phyloP scores from a whole-genome alignment of 2,113 vertebrate species.

The Corvus hawaiiensis region DNA sequence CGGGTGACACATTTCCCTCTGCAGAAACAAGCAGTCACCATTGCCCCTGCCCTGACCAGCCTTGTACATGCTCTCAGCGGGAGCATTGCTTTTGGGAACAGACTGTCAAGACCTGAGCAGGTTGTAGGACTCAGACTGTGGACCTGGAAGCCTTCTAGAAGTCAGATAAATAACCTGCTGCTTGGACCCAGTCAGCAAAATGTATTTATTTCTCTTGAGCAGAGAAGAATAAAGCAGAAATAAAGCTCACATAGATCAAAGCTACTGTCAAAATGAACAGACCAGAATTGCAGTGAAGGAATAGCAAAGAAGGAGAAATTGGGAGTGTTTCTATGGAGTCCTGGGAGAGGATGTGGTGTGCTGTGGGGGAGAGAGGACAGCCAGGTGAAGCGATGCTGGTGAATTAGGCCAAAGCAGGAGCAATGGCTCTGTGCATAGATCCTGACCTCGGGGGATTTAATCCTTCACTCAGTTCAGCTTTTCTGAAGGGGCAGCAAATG shows the following conservation, averaged over 20 bases:
- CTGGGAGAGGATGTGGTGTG: not conserved
- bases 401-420: not conserved
- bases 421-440: not conserved
- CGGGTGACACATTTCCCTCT: not conserved
- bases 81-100: not conserved
- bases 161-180: not conserved
- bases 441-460: not conserved
- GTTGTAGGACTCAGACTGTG: not conserved
- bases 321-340: not conserved
- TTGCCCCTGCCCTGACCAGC: rapidly evolving
- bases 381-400: not conserved
- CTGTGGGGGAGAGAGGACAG: not conserved
- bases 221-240: not conserved
- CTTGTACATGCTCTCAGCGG: rapidly evolving
- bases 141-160: not conserved
- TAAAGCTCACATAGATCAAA: not conserved
- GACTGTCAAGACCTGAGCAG: not conserved
- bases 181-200: not conserved
- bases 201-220: not conserved
- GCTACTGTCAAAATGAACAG: not conserved
- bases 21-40: rapidly evolving
- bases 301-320: not conserved
- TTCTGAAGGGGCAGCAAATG: not conserved
- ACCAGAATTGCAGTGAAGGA: not conserved
- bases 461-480: not conserved